Conservation (phyloP, 1,140 invertebrate genomes). For the Halictus rubicundus region DNA sequence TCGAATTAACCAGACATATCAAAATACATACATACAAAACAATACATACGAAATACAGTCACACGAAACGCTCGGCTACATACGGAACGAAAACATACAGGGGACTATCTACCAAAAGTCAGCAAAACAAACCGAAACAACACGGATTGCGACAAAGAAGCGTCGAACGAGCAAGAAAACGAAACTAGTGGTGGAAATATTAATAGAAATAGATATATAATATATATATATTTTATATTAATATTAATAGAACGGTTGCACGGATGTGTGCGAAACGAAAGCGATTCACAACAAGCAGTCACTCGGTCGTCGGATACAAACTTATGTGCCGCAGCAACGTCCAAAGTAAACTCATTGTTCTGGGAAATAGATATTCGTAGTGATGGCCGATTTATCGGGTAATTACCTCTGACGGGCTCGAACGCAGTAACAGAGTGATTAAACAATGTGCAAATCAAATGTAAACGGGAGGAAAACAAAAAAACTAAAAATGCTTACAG, state of each 20-base stretch:
- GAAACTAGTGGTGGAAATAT: background rate
- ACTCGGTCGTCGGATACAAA: conserved; percentile 30
- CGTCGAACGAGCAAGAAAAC: conserved; percentile 4
- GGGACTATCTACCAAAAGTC: background rate
- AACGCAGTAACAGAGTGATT: conserved; percentile 71
- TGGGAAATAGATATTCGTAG: conserved; percentile 30
- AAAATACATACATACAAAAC: no score
- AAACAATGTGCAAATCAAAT: conserved; percentile 68
- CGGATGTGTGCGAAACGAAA: background rate
- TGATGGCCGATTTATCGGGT: conserved; percentile 44
- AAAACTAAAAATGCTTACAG: conserved; percentile 83
- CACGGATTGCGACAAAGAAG: conserved; percentile 4
- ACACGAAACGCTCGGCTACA: background rate
- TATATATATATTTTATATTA: no score
- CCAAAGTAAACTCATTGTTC: conserved; percentile 22
- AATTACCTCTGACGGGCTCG: conserved; percentile 74
- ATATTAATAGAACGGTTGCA: background rate
- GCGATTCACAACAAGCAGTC: conserved; percentile 21
- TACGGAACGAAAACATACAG: conserved; percentile 7
- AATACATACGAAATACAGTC: no score
- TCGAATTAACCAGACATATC: no score
- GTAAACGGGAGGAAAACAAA: conserved; percentile 71
- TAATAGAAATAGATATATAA: no score
- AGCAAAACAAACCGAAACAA: background rate
- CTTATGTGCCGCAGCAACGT: conserved; percentile 26